Conservation (phyloP, 2,888 invertebrate genomes). For the Ceramica pisi region DNA sequence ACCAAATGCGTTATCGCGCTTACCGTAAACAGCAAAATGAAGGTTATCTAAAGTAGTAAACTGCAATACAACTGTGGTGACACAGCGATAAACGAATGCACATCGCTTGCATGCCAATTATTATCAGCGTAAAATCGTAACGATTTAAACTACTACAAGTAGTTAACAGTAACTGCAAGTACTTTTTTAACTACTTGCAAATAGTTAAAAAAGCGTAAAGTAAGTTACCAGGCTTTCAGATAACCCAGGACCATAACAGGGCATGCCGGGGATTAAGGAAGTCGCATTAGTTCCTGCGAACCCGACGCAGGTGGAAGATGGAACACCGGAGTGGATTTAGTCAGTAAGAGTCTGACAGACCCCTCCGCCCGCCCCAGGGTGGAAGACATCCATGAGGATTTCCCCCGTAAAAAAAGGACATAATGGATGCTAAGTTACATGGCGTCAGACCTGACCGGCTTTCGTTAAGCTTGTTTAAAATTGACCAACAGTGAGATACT, state of each 20-base stretch:
- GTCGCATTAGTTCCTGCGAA: too few species aligned
- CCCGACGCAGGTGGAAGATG: too few species aligned
- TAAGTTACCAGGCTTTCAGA: background rate
- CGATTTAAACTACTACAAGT: background rate
- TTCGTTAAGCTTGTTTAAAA: background rate
- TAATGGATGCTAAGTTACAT: background rate
- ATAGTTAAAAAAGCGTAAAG: background rate
- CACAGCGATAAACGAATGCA: slow-evolving; percentile 24
- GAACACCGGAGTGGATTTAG: too few species aligned
- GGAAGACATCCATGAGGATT: too few species aligned
- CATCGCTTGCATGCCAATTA: background rate
- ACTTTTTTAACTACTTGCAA: background rate
- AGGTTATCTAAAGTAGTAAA: slow-evolving; percentile 38
- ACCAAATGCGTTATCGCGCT: slow-evolving; percentile 13
- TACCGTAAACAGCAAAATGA: slow-evolving; percentile 16
- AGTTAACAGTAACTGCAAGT: too few species aligned
- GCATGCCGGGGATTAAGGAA: too few species aligned
- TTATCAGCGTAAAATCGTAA: slow-evolving; percentile 1
- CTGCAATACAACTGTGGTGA: slow-evolving; percentile 7
- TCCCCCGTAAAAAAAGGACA: too few species aligned
- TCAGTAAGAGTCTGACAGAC: too few species aligned
- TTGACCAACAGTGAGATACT: background rate
- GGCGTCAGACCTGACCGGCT: background rate
- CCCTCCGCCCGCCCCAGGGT: too few species aligned
- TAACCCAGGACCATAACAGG: too few species aligned